Conservation (phyloP, 2,888 invertebrate species). For the Ceratothoa steindachneri region DNA sequence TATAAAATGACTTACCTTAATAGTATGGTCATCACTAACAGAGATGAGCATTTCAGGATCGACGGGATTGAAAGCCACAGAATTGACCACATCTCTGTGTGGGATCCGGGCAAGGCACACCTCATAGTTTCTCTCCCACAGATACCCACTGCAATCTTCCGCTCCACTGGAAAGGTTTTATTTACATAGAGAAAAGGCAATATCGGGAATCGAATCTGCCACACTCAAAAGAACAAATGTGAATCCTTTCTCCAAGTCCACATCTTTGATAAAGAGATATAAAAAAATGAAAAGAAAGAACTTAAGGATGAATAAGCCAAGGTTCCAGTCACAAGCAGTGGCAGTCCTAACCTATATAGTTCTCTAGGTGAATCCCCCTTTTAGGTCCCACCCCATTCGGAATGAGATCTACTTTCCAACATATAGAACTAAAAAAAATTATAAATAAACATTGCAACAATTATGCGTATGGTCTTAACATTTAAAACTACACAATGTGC, state of each 20-base stretch:
- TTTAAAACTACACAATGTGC: no score
- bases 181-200: conserved; percentile 20
- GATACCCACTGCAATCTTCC: conserved; percentile 74
- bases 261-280: not conserved
- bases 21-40: conserved; percentile 72
- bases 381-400: no score
- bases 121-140: conserved; percentile 82
- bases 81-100: conserved; percentile 75
- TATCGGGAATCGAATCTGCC: not conserved
- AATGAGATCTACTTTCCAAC: no score
- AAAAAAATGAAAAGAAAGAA: no score
- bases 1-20: conserved; percentile 60
- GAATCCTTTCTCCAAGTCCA: not conserved
- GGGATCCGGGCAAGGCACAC: conserved; percentile 69
- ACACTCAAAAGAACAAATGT: not conserved
- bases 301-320: no score
- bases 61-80: conserved; percentile 76
- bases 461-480: no score
- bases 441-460: no score
- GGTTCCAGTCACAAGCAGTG: no score
- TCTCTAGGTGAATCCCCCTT: no score
- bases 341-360: no score
- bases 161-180: conserved; percentile 67
- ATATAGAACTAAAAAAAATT: no score
- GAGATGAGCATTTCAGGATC: conserved; percentile 77